Percentiles rank a stretch among this genome's conserved stretches.
phyloP scores from a whole-genome alignment of 2,113 vertebrate genomes.

The Corydoras sp. region DNA sequence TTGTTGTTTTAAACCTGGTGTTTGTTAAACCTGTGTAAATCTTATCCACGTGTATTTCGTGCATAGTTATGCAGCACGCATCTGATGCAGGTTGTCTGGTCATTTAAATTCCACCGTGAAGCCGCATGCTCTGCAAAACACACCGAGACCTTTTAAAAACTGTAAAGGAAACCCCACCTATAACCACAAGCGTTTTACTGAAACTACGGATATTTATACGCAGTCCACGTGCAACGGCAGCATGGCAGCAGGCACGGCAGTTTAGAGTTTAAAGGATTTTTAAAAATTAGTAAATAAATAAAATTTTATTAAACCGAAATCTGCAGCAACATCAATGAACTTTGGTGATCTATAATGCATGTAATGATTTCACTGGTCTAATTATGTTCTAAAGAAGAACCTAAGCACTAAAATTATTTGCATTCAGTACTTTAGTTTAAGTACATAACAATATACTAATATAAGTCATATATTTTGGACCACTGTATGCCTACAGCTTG shows the following conservation, averaged over 20 bases:
- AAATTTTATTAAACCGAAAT: not conserved
- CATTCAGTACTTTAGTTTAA: too few relatives aligned
- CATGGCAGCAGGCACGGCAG: not conserved
- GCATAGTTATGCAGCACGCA: too few relatives aligned
- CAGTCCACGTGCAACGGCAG: not conserved
- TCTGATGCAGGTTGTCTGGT: not conserved
- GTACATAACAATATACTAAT: too few relatives aligned
- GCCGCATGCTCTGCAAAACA: not conserved
- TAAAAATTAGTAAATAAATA: not conserved
- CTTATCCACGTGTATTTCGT: too few relatives aligned
- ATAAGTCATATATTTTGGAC: too few relatives aligned
- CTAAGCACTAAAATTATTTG: not conserved
- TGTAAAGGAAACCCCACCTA: conserved; percentile 24
- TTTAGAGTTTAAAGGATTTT: too few relatives aligned
- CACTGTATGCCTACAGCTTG: too few relatives aligned
- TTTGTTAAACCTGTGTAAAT: too few relatives aligned
- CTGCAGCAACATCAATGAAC: not conserved
- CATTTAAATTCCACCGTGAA: conserved; percentile 6
- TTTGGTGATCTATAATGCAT: too few relatives aligned
- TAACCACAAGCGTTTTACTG: conserved; percentile 42
- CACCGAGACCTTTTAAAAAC: conserved; percentile 22
- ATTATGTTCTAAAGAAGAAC: too few relatives aligned
- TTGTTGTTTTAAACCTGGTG: too few relatives aligned
- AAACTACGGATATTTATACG: conserved; percentile 41
- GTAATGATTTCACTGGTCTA: too few relatives aligned